Base-by-base conservation (phyloP, 2,113 vertebrate genomes). In the Halcyon malimbica region DNA sequence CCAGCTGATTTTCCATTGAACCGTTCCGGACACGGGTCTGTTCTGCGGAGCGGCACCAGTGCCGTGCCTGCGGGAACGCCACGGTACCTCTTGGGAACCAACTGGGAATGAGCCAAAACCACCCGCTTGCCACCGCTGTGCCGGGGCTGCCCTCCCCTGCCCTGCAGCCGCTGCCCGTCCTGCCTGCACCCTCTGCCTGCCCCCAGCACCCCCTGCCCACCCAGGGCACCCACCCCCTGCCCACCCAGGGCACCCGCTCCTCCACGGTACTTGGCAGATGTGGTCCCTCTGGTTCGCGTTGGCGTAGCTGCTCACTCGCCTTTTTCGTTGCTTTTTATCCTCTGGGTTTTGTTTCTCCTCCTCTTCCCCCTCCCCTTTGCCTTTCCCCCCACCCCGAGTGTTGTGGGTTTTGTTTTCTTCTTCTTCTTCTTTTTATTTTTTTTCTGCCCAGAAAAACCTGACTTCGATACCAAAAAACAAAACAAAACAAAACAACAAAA, bases 391-490 rank as follows among this genome's bases (percentile, higher is more conserved):
- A 3, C 46, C 77, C 51, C 0, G 2, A 87, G 95, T 96, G 95
- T 95, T 96, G 95, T 95, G 96, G 94, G 57, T 41, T 75, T 76
- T 93, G 35, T 35, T 93, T 88, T 94, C 94, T 94, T 93, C 84
- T 89, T 96, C 94, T 98, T 97, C 96, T 65, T 17, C 97, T 96
- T 64, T 16, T 44, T 64, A 8, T 94, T 95, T 90, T 96, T 98
- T 98, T 97, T 98, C 97, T 97, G 97, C 98, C 97, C 98, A 98
- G 98, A 98, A 98, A 98, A 98, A 98, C 98, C 98, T 96, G 96
- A 98, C 98, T 98, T 99, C 98, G 98, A 99, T 99, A 99, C 99
- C 98, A 99, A 99, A 99, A 97, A 95, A 75, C 85, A 19, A 97
- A 79, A 93, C 19, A 97, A 82, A 92, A 85, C 5, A 62, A 96